Conservation (phyloP, 2,888 invertebrate species). For the Euplexia lucipara region DNA sequence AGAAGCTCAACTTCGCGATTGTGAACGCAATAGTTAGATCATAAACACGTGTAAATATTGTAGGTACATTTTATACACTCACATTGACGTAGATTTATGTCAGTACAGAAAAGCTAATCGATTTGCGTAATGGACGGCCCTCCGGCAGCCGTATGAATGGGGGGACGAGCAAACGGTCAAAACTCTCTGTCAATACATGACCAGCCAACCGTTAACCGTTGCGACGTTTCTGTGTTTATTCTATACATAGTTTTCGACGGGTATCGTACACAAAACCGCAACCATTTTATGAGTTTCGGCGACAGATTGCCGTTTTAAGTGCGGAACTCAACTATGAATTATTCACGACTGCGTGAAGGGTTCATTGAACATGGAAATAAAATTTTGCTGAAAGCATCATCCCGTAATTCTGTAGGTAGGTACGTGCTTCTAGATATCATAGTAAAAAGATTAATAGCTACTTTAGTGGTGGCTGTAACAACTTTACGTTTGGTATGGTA, state of each 20-base stretch:
- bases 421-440: conserved; percentile 46
- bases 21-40: neutral
- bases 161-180: conserved; percentile 41
- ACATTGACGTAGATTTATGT: conserved; percentile 1
- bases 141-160: conserved; percentile 40
- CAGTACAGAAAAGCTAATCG: conserved; percentile 42
- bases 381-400: conserved; percentile 67
- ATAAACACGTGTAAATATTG: neutral
- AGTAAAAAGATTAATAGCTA: conserved; percentile 46
- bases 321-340: conserved; percentile 81
- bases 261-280: conserved; percentile 70
- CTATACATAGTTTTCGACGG: conserved; percentile 43
- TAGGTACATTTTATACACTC: neutral
- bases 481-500: conserved; percentile 21
- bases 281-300: conserved; percentile 75
- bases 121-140: conserved; percentile 51
- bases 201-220: conserved; percentile 45
- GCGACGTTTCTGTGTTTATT: conserved; percentile 50
- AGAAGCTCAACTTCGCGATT: too few species aligned
- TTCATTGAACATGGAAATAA: conserved; percentile 72
- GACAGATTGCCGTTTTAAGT: conserved; percentile 85
- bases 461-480: conserved; percentile 32
- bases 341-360: conserved; percentile 79
- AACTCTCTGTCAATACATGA: conserved; percentile 57
- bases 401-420: conserved; percentile 45